Evolutionary conservation across 2,797 vertebrate species (phyloP), one percentile per base, ranked within the genome.

Genomic region (Tolypeutes matacus): DNA sequence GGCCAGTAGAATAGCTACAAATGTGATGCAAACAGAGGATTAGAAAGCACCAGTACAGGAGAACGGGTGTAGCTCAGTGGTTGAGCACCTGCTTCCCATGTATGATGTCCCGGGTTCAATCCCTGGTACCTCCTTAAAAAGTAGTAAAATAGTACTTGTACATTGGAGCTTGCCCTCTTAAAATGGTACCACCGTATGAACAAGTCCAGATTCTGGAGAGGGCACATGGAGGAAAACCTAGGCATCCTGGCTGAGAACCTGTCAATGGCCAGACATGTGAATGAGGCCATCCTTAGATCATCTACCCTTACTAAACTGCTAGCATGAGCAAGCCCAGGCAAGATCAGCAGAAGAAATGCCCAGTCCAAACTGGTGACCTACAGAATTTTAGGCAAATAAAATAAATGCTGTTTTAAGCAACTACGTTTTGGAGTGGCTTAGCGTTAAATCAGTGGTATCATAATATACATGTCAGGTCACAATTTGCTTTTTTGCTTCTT

Each of bases 141-240:
- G n/a, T n/a, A n/a, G n/a, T n/a, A n/a, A n/a, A n/a, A n/a, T 51
- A 36, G 42, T 31, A 14, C n/a, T 73, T 42, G 25, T 15, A 11
- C 36, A 42, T 81, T n/a, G n/a, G n/a, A n/a, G n/a, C n/a, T n/a
- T n/a, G n/a, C n/a, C n/a, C n/a, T n/a, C n/a, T n/a, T n/a, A 31
- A 87, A 93, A 87, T 65, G 34, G 53, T 82, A 23, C n/a, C 78
- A 51, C 27, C 58, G 42, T 88, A 51, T 34, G 39, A 85, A 84
- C 21, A 84, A 29, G 42, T 93, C 51, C 65, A 92, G 58, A 84
- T 86, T 82, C 42, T 91, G 53, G 53, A 91, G 46, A 91, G 64
- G 4, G 12, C 88, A 72, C 73, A 60, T 53, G 42, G 39, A 62
- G 62, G 86, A 58, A 77, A 85, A 72, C 69, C 82, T 86, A 64